Conservation (phyloP, 2,888 invertebrate genomes). For the Apamea sordens region DNA sequence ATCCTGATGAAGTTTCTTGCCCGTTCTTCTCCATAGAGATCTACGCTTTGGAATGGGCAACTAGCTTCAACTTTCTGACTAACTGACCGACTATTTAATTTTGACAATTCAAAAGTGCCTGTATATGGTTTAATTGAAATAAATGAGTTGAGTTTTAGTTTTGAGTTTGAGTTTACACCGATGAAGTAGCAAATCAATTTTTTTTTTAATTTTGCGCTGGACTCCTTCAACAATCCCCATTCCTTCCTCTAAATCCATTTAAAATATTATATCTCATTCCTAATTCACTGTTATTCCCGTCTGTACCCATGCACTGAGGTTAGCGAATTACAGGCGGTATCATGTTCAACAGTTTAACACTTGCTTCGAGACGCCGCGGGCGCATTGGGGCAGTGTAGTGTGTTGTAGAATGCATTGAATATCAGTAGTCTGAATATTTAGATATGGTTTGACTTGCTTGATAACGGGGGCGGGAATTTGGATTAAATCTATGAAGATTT, state of each 20-base stretch:
- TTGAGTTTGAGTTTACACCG: too few relatives aligned
- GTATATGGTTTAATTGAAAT: too few relatives aligned
- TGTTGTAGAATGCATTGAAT: constrained; percentile 18
- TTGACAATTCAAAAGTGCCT: too few relatives aligned
- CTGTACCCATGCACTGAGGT: constrained; percentile 29
- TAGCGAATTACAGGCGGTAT: constrained; percentile 43
- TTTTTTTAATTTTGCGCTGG: neutral
- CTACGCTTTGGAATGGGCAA: too few relatives aligned
- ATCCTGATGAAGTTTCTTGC: too few relatives aligned
- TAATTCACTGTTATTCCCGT: constrained; percentile 23
- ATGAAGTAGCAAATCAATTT: neutral
- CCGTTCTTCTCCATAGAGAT: too few relatives aligned
- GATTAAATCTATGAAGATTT: too few relatives aligned
- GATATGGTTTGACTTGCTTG: neutral
- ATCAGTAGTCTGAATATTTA: constrained; percentile 34
- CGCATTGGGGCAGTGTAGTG: neutral
- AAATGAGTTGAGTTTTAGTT: too few relatives aligned
- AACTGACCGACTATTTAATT: too few relatives aligned
- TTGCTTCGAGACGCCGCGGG: constrained; percentile 36
- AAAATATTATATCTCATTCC: too few relatives aligned
- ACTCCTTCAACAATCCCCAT: too few relatives aligned
- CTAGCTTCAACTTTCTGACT: too few relatives aligned
- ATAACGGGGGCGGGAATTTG: neutral
- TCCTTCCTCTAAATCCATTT: neutral
- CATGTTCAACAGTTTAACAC: constrained; percentile 60